phyloP scores from a whole-genome alignment of 2,113 vertebrate species.

The Nymphicus hollandicus region DNA sequence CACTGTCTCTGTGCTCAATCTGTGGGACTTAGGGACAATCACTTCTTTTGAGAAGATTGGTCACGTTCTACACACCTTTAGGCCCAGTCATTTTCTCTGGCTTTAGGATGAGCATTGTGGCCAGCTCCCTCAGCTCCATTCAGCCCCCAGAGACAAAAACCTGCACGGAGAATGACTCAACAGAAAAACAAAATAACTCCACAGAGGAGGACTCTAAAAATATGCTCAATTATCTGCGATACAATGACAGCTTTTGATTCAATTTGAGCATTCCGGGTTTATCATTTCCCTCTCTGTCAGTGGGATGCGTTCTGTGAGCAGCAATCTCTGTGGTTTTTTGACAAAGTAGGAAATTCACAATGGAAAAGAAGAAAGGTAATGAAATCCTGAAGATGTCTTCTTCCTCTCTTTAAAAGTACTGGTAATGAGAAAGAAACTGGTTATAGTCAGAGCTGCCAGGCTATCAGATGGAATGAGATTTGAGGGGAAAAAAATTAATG shows the following conservation, averaged over 20 bases:
- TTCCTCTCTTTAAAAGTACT: not conserved
- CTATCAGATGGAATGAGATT: constrained; percentile 54
- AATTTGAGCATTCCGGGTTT: not conserved
- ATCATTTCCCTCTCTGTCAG: constrained; percentile 30
- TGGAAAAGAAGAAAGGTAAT: constrained; percentile 1
- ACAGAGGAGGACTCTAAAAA: not conserved
- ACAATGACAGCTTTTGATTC: not conserved
- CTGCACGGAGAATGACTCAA: not conserved
- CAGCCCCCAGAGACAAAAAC: not conserved
- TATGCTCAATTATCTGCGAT: not conserved
- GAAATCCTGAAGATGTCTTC: constrained; percentile 23
- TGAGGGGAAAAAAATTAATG: constrained; percentile 47
- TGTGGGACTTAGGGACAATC: not conserved
- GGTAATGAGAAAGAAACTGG: constrained; percentile 25
- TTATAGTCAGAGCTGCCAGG: constrained; percentile 38
- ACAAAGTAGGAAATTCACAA: constrained; percentile 47
- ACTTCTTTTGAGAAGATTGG: not conserved
- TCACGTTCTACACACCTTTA: not conserved
- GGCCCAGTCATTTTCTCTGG: not conserved
- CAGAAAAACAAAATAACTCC: not conserved
- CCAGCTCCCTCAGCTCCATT: not conserved
- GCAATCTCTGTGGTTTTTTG: not conserved
- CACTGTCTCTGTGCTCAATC: not conserved
- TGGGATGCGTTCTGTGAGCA: not conserved
- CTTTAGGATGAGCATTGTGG: not conserved